These are phyloP conservation scores for Lepus timidus DNA, from an alignment of 2,113 vertebrate species.

Conservation along the genomic window DNA sequence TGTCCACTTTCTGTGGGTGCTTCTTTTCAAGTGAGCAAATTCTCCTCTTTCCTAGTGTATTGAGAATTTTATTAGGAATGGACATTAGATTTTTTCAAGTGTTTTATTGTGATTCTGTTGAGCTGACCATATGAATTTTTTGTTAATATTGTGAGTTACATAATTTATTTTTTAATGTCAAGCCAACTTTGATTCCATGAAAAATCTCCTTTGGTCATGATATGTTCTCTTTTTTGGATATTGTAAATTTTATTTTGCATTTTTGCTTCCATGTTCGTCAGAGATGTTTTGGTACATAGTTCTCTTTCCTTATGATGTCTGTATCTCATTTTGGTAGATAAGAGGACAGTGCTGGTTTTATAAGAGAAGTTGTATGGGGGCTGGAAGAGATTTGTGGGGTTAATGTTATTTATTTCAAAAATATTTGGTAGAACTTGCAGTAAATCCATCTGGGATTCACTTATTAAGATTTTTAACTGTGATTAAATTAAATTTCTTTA, in stretches of 20 bases:
- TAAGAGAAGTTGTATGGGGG: neutral
- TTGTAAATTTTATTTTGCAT: constrained; percentile 12
- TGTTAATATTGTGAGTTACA: neutral
- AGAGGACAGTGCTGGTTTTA: neutral
- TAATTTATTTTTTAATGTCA: constrained; percentile 18
- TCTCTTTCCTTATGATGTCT: neutral
- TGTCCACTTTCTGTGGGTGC: neutral
- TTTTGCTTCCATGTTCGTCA: neutral
- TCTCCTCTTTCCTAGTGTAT: neutral
- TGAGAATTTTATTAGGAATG: constrained; percentile 14
- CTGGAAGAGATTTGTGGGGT: neutral
- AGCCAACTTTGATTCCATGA: neutral
- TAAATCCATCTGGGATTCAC: neutral
- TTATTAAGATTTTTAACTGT: constrained; percentile 17
- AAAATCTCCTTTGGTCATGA: neutral
- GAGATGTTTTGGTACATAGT: neutral
- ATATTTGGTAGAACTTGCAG: neutral
- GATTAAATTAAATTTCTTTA: constrained; percentile 19
- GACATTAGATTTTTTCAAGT: constrained; percentile 18
- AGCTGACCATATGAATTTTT: neutral
- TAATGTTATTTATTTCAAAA: neutral
- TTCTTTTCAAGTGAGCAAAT: neutral
- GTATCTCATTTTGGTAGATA: neutral
- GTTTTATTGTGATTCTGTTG: neutral
- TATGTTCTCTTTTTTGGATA: neutral